These are phyloP conservation scores for Thymelicus lineola DNA, from an alignment of 2,888 invertebrate species.

Conservation along the genomic window DNA sequence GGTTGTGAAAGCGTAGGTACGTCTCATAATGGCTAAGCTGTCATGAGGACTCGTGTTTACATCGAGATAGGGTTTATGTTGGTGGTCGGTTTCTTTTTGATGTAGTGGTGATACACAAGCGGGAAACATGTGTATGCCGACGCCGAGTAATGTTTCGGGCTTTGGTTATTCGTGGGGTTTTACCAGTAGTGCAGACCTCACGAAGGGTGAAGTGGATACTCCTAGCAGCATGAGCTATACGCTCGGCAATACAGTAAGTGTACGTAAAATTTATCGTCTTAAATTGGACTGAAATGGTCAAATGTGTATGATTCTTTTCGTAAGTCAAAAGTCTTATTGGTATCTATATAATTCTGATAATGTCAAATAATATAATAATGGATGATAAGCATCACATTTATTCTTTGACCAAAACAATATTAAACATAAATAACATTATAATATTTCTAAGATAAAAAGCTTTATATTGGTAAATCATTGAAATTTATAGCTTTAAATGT, in stretches of 20 bases:
- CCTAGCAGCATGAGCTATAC: conserved; percentile 82
- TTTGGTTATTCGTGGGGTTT: conserved; percentile 84
- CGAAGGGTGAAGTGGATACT: conserved; percentile 80
- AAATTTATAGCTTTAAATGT: no score
- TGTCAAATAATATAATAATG: no score
- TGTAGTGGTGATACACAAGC: conserved; percentile 59
- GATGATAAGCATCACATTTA: no score
- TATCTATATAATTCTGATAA: neutral
- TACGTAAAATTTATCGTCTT: conserved; percentile 22
- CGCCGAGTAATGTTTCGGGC: conserved; percentile 81
- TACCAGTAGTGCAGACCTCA: conserved; percentile 78
- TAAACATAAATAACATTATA: no score
- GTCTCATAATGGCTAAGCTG: conserved; percentile 78
- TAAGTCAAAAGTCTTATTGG: conserved; percentile 12
- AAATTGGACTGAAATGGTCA: neutral
- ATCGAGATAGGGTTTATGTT: conserved; percentile 77
- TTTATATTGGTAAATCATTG: no score
- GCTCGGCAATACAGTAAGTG: conserved; percentile 78
- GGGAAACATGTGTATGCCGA: conserved; percentile 83
- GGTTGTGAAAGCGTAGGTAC: conserved; percentile 82
- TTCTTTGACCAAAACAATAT: no score
- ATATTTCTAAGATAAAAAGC: no score
- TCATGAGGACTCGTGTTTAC: conserved; percentile 81
- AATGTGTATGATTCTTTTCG: neutral
- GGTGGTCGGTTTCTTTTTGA: conserved; percentile 71